phyloP scores from a whole-genome alignment of 2,113 vertebrate genomes.

The Megalops atlanticus region DNA sequence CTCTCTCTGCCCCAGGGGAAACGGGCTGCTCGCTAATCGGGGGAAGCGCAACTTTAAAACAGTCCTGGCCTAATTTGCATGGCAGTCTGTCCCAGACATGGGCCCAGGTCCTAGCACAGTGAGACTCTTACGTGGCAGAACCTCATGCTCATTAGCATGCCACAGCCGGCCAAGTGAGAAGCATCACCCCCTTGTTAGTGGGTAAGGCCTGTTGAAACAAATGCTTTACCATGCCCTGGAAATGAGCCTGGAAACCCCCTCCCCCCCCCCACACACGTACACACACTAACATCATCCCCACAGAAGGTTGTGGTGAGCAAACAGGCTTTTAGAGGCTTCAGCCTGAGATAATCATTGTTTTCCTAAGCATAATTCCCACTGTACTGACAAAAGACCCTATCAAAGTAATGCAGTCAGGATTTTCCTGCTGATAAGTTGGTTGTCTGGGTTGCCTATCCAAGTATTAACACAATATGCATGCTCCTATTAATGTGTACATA shows the following conservation, averaged over 20 bases:
- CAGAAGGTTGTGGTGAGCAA: neutral
- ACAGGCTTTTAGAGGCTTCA: neutral
- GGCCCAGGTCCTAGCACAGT: constrained; percentile 47
- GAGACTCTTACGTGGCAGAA: constrained; percentile 31
- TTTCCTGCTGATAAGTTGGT: too few relatives aligned
- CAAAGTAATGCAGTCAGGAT: too few relatives aligned
- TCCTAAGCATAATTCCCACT: neutral
- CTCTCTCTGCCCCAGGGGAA: too few relatives aligned
- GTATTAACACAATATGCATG: too few relatives aligned
- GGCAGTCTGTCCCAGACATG: constrained; percentile 23
- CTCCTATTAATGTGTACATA: too few relatives aligned
- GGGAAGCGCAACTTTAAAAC: constrained; percentile 37
- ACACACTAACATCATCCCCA: too few relatives aligned
- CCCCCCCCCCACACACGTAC: too few relatives aligned
- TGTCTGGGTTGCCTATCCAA: too few relatives aligned
- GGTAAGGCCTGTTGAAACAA: neutral
- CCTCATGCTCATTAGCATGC: constrained; percentile 55
- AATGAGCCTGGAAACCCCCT: constrained; percentile 7
- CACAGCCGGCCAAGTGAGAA: constrained; percentile 25
- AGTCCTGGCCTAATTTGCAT: constrained; percentile 55
- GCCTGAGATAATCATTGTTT: neutral
- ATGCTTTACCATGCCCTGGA: constrained; percentile 26
- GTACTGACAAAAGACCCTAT: too few relatives aligned
- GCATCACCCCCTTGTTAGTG: constrained; percentile 31
- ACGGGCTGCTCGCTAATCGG: constrained; percentile 35